These are phyloP conservation scores for Epinotia nisella DNA, from an alignment of 2,888 invertebrate genomes.

Conservation along the genomic window DNA sequence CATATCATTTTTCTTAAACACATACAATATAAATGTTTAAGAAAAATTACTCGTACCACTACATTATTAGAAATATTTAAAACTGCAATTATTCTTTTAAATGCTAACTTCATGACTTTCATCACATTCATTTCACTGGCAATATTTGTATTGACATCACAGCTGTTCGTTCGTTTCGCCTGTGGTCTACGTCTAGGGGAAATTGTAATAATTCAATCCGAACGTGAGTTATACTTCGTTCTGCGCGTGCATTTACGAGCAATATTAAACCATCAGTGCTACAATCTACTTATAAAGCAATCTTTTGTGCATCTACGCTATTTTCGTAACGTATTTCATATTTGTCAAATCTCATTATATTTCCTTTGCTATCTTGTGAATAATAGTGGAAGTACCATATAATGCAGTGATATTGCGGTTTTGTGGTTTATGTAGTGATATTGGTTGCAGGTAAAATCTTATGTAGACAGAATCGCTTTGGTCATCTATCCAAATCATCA, in stretches of 20 bases:
- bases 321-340: constrained; percentile 58
- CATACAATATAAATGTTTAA: too few relatives aligned
- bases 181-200: constrained; percentile 76
- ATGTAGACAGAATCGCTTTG: constrained; percentile 78
- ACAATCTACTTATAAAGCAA: constrained; percentile 20
- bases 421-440: constrained; percentile 56
- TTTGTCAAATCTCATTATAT: constrained; percentile 68
- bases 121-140: constrained; percentile 56
- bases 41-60: neutral
- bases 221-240: constrained; percentile 76
- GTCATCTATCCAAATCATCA: constrained; percentile 68
- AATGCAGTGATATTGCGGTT: constrained; percentile 55
- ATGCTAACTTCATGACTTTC: constrained; percentile 8
- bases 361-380: constrained; percentile 73
- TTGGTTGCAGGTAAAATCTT: constrained; percentile 76
- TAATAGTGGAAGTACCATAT: constrained; percentile 63
- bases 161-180: constrained; percentile 80
- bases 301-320: constrained; percentile 30
- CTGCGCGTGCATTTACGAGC: constrained; percentile 57
- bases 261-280: constrained; percentile 34
- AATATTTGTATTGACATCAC: constrained; percentile 80
- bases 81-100: neutral
- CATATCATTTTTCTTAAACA: too few relatives aligned
- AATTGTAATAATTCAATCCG: constrained; percentile 73
- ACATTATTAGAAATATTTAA: neutral